Base-by-base conservation (phyloP, 37 sponge, comb jelly and placozoan species). In the Bolinopsis microptera region DNA sequence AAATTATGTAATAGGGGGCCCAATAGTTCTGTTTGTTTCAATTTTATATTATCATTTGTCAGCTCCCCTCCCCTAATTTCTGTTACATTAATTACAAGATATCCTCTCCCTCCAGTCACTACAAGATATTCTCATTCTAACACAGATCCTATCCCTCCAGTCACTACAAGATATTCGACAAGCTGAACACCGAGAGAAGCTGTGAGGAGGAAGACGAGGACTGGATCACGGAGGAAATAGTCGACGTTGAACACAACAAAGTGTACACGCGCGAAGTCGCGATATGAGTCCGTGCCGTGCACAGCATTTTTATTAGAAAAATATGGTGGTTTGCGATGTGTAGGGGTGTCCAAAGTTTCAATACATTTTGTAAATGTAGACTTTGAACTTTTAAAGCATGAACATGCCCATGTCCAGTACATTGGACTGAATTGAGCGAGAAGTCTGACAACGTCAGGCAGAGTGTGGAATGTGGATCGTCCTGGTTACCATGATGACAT, bases 201-300 rank as follows among this genome's bases (percentile, higher is more conserved):
- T 39, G 25, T 38, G 90, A 86, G 27, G 90, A 39, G 3, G 90
- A 86, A 39, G 90, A 86, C 0, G 90, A 41, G 27, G 41, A 41
- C 8, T 86, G 90, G 90, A n/a, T 86, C 30, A 86, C 90, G 3
- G 90, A 86, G 61, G 90, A 86, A 23, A 86, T 86, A 35, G 90
- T 86, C 21, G 90, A 86, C 48, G 90, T 86, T 3, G 90, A 86
- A 25, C 90, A 86, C 30, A 86, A 86, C 31, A 86, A 86, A 34
- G 80, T 77, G 80, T 77, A 41, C 90, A 86, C 90, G 90, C 35
- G 90, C 61, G 41, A 86, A 27, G 61, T 86, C 2, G 61, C 90
- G 61, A 41, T 86, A 35, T 41, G 90, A 41, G 13, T 16, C 2
- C 18, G 75, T 72, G 75, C 75, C 13, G 61, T 13, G 61, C 61